A percentile compares a stretch with the other conserved stretches of the same genome.
These are phyloP conservation scores for Halesus radiatus DNA, from an alignment of 1,140 invertebrate species.

Conservation along the genomic window DNA sequence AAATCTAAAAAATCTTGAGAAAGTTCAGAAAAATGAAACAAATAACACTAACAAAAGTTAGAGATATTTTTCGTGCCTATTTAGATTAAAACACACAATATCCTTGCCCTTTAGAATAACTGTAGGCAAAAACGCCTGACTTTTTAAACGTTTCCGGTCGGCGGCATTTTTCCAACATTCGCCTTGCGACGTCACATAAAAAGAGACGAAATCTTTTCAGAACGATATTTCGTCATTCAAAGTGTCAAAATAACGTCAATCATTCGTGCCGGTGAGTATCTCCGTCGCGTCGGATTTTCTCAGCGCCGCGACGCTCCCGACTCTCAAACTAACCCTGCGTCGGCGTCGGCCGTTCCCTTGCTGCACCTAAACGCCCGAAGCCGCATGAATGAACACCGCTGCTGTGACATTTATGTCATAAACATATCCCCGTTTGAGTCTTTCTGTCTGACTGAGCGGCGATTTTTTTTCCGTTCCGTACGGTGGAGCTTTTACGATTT, in stretches of 20 bases:
- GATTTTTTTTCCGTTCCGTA: constrained; percentile 13
- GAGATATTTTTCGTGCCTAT: too few species aligned
- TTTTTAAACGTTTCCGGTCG: constrained; percentile 26
- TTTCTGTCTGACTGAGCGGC: background rate
- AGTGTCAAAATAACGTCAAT: constrained; percentile 39
- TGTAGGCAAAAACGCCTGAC: too few species aligned
- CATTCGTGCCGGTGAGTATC: constrained; percentile 2
- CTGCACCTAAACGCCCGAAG: background rate
- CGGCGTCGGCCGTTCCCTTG: background rate
- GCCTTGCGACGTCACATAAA: constrained; percentile 11
- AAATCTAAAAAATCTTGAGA: too few species aligned
- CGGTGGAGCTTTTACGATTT: constrained; percentile 40
- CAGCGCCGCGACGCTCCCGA: constrained; percentile 4
- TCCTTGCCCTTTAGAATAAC: too few species aligned
- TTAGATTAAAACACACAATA: too few species aligned
- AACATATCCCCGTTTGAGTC: constrained; percentile 37
- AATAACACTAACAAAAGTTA: too few species aligned
- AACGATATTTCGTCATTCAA: constrained; percentile 34
- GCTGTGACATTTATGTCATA: constrained; percentile 42
- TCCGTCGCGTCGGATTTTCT: background rate
- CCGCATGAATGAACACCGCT: constrained; percentile 25
- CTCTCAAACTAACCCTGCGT: background rate
- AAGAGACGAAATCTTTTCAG: constrained; percentile 20
- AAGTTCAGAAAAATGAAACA: too few species aligned
- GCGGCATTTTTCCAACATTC: background rate